phyloP scores from a whole-genome alignment of 2,113 vertebrate genomes.

The Isurus oxyrinchus region DNA sequence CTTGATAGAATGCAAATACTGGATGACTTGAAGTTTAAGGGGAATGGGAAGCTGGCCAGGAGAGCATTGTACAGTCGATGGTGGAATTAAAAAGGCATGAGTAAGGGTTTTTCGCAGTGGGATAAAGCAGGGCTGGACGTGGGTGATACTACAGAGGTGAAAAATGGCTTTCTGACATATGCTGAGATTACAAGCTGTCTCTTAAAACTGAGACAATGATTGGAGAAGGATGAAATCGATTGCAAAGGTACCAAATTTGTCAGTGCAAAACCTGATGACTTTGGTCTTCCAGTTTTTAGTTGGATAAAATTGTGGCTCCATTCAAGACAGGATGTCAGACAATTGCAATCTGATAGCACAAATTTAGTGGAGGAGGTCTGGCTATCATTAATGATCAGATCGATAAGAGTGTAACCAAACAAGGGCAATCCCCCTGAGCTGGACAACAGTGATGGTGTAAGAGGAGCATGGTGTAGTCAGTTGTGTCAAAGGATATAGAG shows the following conservation, averaged over 20 bases:
- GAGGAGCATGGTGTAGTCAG: background rate
- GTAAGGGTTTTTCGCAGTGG: background rate
- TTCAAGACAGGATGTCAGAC: background rate
- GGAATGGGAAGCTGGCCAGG: background rate
- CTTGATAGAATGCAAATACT: background rate
- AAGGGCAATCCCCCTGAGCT: background rate
- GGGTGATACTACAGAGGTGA: no score
- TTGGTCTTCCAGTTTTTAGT: background rate
- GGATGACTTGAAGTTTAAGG: background rate
- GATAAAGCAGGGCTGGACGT: no score
- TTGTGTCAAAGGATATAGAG: background rate
- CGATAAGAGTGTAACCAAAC: background rate
- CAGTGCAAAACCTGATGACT: background rate
- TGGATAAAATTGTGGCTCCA: background rate
- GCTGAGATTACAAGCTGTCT: background rate
- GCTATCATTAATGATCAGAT: background rate
- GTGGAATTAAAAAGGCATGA: background rate
- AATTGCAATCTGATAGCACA: background rate
- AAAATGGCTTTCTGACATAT: background rate
- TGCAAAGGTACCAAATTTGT: background rate
- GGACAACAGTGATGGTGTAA: background rate
- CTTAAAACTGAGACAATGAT: background rate
- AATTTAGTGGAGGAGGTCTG: background rate
- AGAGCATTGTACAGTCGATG: background rate
- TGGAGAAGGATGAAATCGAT: background rate